phyloP scores from a whole-genome alignment of 2,113 vertebrate genomes.

The Hemiprocne comata region DNA sequence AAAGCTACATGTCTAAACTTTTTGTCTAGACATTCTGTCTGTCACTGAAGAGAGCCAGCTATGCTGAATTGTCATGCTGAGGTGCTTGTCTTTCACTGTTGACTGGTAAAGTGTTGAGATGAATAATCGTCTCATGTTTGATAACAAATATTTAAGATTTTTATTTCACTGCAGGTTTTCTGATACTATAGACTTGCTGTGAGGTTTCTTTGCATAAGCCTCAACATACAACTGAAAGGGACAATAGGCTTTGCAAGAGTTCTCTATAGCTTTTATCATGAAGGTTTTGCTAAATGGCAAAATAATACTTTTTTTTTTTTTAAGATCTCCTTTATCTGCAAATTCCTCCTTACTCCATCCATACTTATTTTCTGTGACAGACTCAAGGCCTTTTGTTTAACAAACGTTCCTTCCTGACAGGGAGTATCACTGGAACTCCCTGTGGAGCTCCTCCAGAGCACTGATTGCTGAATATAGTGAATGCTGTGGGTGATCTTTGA shows the following conservation, averaged over 20 bases:
- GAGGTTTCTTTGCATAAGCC: background rate
- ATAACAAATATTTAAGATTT: background rate
- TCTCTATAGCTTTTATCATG: background rate
- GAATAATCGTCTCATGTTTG: background rate
- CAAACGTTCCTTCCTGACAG: background rate
- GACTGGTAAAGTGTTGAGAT: background rate
- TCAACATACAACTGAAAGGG: background rate
- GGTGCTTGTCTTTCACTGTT: background rate
- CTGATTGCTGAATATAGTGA: background rate
- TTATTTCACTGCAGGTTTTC: background rate
- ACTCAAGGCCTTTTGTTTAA: background rate
- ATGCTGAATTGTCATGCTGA: background rate
- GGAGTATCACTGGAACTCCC: background rate
- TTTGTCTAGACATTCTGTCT: background rate
- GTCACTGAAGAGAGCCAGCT: background rate
- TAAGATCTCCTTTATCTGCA: background rate
- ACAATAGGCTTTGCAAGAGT: background rate
- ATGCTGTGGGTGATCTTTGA: background rate
- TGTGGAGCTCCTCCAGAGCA: background rate
- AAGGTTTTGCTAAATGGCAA: background rate
- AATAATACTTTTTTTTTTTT: background rate
- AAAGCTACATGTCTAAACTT: background rate
- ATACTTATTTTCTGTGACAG: background rate
- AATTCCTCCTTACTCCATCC: background rate
- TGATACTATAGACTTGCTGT: background rate